Evolutionary conservation across 2,888 invertebrate genomes (phyloP).

Genomic region (Drosophila silvestris): DNA sequence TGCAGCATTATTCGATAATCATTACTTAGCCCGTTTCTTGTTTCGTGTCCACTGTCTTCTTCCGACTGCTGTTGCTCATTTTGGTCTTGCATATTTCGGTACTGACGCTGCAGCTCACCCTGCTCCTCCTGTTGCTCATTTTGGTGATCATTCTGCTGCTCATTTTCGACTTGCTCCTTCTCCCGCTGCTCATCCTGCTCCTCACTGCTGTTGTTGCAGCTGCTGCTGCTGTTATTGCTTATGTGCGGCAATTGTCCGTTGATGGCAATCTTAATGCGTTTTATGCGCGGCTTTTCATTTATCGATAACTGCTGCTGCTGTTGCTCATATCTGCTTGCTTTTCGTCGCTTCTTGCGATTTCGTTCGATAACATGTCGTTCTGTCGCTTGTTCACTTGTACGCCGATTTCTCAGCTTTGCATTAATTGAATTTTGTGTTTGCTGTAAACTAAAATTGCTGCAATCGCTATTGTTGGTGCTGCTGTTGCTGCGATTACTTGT

Average conservation of each 20-base stretch:
- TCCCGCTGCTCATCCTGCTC: constrained; percentile 42
- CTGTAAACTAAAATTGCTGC: constrained; percentile 67
- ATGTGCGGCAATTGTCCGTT: constrained; percentile 57
- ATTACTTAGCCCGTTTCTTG: constrained; percentile 25
- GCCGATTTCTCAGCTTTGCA: constrained; percentile 52
- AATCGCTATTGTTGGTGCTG: constrained; percentile 59
- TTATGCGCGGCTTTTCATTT: constrained; percentile 42
- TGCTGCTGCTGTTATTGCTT: constrained; percentile 54
- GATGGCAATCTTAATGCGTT: constrained; percentile 70
- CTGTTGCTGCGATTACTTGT: not conserved
- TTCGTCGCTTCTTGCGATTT: constrained; percentile 54
- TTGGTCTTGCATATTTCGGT: not conserved
- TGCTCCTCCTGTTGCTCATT: constrained; percentile 19
- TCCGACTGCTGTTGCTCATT: constrained; percentile 37
- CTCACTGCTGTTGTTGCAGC: constrained; percentile 59
- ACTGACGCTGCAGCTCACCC: constrained; percentile 44
- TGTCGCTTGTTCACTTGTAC: constrained; percentile 5
- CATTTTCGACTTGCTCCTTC: constrained; percentile 4
- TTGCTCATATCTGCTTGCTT: constrained; percentile 9
- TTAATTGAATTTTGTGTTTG: constrained; percentile 66
- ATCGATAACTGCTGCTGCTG: not conserved
- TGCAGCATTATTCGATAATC: constrained; percentile 4
- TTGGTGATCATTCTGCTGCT: not conserved
- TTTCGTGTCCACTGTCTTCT: constrained; percentile 6
- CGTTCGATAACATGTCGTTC: constrained; percentile 24